These are phyloP conservation scores for Mythimna pallens DNA, from an alignment of 2,888 invertebrate species.

Conservation along the genomic window DNA sequence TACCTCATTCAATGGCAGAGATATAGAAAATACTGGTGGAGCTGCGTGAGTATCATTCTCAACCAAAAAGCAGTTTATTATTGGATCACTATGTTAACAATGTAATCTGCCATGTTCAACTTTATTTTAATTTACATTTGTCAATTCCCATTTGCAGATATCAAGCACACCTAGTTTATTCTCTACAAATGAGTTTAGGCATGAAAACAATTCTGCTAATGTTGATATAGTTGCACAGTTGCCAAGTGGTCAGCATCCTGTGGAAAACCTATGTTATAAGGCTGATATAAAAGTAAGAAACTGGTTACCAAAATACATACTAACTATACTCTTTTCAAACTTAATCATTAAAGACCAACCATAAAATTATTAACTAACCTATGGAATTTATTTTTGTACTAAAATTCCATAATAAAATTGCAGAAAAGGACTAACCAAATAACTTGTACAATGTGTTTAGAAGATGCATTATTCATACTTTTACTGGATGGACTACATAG, in stretches of 20 bases:
- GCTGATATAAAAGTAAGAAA: slow-evolving; percentile 69
- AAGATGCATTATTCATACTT: slow-evolving; percentile 89
- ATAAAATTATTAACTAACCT: neutral
- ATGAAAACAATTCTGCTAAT: slow-evolving; percentile 80
- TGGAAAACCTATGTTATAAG: slow-evolving; percentile 91
- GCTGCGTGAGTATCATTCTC: slow-evolving; percentile 90
- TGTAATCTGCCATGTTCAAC: neutral
- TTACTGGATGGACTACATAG: slow-evolving; percentile 91
- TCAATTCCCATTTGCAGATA: slow-evolving; percentile 83
- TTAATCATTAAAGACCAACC: neutral
- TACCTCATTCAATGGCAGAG: slow-evolving; percentile 94
- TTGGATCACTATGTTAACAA: slow-evolving; percentile 6
- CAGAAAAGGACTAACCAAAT: slow-evolving; percentile 71
- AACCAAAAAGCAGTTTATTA: neutral
- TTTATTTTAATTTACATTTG: neutral
- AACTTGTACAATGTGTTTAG: slow-evolving; percentile 86
- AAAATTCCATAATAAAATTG: slow-evolving; percentile 9
- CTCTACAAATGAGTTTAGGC: slow-evolving; percentile 90
- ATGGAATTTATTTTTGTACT: neutral
- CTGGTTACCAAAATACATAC: neutral
- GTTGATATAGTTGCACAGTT: slow-evolving; percentile 93
- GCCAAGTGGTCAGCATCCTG: slow-evolving; percentile 90
- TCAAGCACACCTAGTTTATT: slow-evolving; percentile 94
- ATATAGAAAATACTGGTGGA: slow-evolving; percentile 96
- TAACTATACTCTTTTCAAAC: neutral